Evolutionary conservation across 2,113 vertebrate species (phyloP).

Genomic region (Sinocyclocheilus anophthalmus): DNA sequence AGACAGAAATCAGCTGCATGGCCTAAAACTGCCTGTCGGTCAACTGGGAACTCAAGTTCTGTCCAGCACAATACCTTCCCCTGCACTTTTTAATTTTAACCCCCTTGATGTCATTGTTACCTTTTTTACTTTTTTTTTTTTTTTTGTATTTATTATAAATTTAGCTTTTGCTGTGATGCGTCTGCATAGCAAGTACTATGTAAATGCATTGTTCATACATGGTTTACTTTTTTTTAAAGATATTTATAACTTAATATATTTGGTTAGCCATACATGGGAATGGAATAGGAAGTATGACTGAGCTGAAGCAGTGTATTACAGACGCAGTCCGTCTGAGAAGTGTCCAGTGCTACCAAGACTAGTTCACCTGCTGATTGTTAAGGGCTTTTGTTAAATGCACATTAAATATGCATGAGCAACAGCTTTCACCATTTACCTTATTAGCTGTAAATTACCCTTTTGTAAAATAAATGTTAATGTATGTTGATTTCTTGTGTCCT

Average conservation of each 20-base stretch:
- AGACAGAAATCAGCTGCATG: slow-evolving; percentile 50
- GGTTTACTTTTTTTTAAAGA: slow-evolving; percentile 61
- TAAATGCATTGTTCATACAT: slow-evolving; percentile 52
- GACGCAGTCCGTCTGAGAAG: slow-evolving; percentile 50
- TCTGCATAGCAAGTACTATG: slow-evolving; percentile 55
- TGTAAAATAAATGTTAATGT: slow-evolving; percentile 63
- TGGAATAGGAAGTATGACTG: slow-evolving; percentile 47
- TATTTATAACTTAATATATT: slow-evolving; percentile 75
- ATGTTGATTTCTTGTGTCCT: slow-evolving; percentile 59
- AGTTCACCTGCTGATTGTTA: slow-evolving; percentile 50
- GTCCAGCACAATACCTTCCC: slow-evolving; percentile 41
- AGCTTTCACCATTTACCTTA: slow-evolving; percentile 58
- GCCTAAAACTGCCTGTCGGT: slow-evolving; percentile 35
- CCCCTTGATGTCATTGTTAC: slow-evolving; percentile 54
- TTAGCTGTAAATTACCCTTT: slow-evolving; percentile 63
- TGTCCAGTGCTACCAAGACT: slow-evolving; percentile 34
- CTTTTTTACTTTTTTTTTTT: not conserved
- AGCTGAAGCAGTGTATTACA: slow-evolving; percentile 46
- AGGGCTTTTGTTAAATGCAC: slow-evolving; percentile 61
- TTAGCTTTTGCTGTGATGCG: slow-evolving; percentile 48
- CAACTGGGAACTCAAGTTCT: slow-evolving; percentile 21
- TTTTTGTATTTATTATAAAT: slow-evolving; percentile 63
- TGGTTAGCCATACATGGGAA: slow-evolving; percentile 58
- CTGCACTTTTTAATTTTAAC: slow-evolving; percentile 70
- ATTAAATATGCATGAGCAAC: slow-evolving; percentile 66